A percentile compares a stretch with the other conserved stretches of the same genome.
Evolutionary conservation across 2,113 vertebrate species (phyloP).

Genomic region (Planiliza haematocheilus): DNA sequence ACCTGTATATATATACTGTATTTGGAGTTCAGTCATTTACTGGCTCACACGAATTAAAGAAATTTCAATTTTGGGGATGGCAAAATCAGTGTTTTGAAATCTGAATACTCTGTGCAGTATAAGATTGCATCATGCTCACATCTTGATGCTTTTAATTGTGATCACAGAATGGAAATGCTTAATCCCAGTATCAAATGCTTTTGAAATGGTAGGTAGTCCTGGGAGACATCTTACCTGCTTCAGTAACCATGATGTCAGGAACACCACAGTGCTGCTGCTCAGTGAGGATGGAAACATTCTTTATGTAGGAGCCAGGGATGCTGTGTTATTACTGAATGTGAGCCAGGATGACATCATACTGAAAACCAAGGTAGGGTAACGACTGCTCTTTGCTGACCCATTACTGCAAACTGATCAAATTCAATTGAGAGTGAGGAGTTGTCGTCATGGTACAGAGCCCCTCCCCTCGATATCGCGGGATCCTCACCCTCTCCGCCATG

Average conservation of each 20-base stretch:
- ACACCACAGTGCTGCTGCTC: slow-evolving; percentile 84
- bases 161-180: background rate
- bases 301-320: slow-evolving; percentile 80
- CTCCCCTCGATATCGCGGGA: too few relatives aligned
- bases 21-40: too few relatives aligned
- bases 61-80: too few relatives aligned
- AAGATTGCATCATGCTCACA: rapidly evolving
- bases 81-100: background rate
- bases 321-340: slow-evolving; percentile 78
- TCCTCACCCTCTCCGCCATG: too few relatives aligned
- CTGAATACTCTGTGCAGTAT: background rate
- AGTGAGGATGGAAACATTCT: slow-evolving; percentile 71
- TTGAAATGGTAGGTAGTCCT: slow-evolving; percentile 68
- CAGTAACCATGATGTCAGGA: slow-evolving; percentile 59
- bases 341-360: slow-evolving; percentile 66
- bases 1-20: too few relatives aligned
- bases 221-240: slow-evolving; percentile 75
- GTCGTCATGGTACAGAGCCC: too few relatives aligned
- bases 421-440: too few relatives aligned
- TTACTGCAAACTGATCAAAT: background rate
- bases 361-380: slow-evolving; percentile 70
- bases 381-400: background rate
- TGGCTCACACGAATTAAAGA: too few relatives aligned
- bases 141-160: background rate
- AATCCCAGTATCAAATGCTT: slow-evolving; percentile 7